These are phyloP conservation scores for Hirtodrosophila cameraria DNA, from an alignment of 2,888 invertebrate species.

Conservation along the genomic window DNA sequence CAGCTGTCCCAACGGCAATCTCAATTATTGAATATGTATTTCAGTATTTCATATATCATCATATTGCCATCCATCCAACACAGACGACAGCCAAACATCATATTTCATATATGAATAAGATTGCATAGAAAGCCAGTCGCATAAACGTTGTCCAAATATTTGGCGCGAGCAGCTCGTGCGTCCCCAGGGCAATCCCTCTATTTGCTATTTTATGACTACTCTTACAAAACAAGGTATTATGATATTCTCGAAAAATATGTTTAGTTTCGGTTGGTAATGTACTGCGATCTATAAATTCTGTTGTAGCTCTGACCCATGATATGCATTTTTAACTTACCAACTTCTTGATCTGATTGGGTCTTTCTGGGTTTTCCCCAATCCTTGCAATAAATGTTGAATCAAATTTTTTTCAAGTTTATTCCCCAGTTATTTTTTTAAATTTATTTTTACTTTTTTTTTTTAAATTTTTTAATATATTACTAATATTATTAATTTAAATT, in stretches of 20 bases:
- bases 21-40: constrained; percentile 69
- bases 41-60: constrained; percentile 31
- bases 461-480: no score
- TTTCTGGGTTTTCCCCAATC: no score
- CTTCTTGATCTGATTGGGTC: no score
- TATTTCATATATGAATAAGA: constrained; percentile 29
- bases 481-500: no score
- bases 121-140: constrained; percentile 48
- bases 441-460: no score
- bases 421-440: no score
- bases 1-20: constrained; percentile 68
- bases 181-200: constrained; percentile 42
- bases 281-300: no score
- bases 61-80: constrained; percentile 10
- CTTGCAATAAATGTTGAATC: no score
- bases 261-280: no score
- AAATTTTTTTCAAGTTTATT: no score
- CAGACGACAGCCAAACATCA: constrained; percentile 21
- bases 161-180: constrained; percentile 64
- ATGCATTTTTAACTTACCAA: no score
- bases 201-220: constrained; percentile 7
- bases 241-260: neutral
- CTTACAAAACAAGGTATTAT: neutral
- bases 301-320: no score
- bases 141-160: constrained; percentile 69